Percentiles rank a stretch among this genome's conserved stretches.
phyloP scores from a whole-genome alignment of 2,888 invertebrate genomes.

The Ischnus inquisitorius region DNA sequence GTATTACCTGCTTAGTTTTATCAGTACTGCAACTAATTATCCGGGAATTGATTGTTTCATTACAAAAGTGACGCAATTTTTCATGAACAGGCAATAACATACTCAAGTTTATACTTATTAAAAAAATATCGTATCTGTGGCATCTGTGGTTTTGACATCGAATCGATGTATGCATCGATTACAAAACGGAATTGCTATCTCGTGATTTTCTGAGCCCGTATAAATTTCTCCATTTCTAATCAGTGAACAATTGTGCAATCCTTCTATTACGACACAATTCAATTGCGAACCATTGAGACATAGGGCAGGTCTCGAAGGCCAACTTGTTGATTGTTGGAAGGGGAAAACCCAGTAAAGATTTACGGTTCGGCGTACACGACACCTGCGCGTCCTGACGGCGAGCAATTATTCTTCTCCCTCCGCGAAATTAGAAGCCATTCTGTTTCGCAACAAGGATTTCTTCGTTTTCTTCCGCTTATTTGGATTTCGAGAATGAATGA shows the following conservation, averaged over 20 bases:
- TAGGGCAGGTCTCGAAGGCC: slow-evolving; percentile 12
- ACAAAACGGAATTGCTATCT: no score
- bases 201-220: no score
- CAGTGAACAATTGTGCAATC: neutral
- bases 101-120: no score
- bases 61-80: no score
- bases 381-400: slow-evolving; percentile 9
- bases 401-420: slow-evolving; percentile 42
- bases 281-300: slow-evolving; percentile 53
- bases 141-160: no score
- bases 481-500: neutral
- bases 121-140: no score
- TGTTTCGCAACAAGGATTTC: neutral
- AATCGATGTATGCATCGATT: no score
- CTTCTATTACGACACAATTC: slow-evolving; percentile 26
- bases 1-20: no score
- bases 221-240: no score
- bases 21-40: no score
- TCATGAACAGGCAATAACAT: no score
- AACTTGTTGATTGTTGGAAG: slow-evolving; percentile 50
- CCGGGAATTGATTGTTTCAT: no score
- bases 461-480: neutral
- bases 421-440: slow-evolving; percentile 28
- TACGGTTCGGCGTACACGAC: slow-evolving; percentile 24
- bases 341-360: slow-evolving; percentile 40